Base-by-base conservation (phyloP, 2,113 vertebrate genomes). In the Cardinalis cardinalis region DNA sequence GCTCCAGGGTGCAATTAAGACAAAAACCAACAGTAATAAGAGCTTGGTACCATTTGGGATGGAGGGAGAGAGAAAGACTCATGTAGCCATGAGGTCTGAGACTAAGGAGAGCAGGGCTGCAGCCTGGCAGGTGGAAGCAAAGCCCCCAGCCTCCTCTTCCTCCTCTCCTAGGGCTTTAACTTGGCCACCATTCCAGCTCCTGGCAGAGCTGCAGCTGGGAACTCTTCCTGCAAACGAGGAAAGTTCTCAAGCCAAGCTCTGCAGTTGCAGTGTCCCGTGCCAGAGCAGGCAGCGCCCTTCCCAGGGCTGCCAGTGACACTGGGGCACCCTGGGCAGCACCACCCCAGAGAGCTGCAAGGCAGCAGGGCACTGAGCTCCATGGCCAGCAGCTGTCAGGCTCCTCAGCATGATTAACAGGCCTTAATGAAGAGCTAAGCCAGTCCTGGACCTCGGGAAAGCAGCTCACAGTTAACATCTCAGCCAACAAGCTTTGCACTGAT, bases 301-400 rank as follows among this genome's bases (percentile, higher is more conserved):
- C 52, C 0, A 0, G 7, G 44, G 73, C 73, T 61, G 52, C 71
- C 48, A 55, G 66, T 1, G 26, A 9, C 1, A 0, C 65, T 23
- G 2, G 4, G 51, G 38, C 43, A 65, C 18, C 1, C 4, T 0
- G 1, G 60, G 52, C 7, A n/a, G 86, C 48, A 51, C 23, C 38
- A 60, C 41, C 11, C 40, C 0, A 0, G 43, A 4, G 10, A 34
- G 56, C 31, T 0, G 7, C 63, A n/a, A 38, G 66, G 84, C 85
- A 85, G 55, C 44, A n/a, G 52, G 28, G 66, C 65, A 40, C 80
- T 7, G 31, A 21, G 56, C 29, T 32, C 59, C 31, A 1, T 6
- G 1, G 51, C 41, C 86, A 83, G 90, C 0, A 24, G 56, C 81
- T 55, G 34, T 12, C 84, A 65, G 63, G 63, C 49, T 73, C 61